These are phyloP conservation scores for Upupa epops DNA, from an alignment of 2,113 vertebrate genomes.

Conservation along the genomic window DNA sequence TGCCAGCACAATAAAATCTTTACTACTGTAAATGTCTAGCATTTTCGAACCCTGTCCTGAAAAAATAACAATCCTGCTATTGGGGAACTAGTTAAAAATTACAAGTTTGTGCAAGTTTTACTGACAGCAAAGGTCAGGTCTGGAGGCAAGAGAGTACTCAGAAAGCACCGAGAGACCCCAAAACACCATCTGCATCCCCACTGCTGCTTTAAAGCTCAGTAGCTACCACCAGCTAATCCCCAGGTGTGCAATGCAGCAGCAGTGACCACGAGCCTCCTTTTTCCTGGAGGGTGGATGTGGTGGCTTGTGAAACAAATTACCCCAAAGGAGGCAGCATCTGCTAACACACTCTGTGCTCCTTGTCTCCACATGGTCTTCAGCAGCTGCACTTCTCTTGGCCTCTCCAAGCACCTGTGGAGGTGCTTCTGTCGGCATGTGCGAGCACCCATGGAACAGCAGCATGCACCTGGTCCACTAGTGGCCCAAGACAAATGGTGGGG, in stretches of 20 bases:
- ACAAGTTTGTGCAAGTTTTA: conserved; percentile 22
- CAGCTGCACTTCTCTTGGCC: rapidly evolving
- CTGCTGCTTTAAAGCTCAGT: neutral
- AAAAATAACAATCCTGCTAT: neutral
- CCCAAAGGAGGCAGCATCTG: rapidly evolving
- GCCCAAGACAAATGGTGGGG: rapidly evolving
- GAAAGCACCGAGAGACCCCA: neutral
- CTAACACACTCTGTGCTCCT: neutral
- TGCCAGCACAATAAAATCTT: conserved; percentile 52
- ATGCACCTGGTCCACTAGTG: rapidly evolving
- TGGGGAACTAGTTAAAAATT: neutral
- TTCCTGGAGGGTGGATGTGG: neutral
- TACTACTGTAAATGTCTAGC: conserved; percentile 49
- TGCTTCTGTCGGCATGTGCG: rapidly evolving
- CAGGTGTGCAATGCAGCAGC: rapidly evolving
- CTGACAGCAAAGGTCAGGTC: conserved; percentile 10
- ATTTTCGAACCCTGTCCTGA: conserved; percentile 32
- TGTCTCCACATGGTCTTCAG: neutral
- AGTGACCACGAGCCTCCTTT: neutral
- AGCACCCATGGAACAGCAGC: rapidly evolving
- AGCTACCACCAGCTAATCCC: neutral
- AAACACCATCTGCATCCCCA: neutral
- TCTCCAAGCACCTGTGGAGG: neutral
- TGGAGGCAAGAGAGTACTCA: neutral
- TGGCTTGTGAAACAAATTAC: neutral